phyloP scores from a whole-genome alignment of 2,888 invertebrate genomes.

The Shargacucullia verbasci region DNA sequence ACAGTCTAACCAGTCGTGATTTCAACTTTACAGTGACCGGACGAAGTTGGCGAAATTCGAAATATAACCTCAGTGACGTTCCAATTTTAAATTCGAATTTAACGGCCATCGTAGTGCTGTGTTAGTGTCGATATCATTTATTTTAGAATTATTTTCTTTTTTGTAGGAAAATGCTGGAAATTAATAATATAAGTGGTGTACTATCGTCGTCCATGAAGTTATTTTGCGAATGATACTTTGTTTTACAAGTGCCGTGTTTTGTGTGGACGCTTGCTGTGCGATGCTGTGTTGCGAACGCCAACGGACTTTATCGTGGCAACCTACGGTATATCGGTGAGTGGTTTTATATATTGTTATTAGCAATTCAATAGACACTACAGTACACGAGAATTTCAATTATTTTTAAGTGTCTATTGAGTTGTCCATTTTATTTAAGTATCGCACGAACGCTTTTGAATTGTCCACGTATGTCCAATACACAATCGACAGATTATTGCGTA shows the following conservation, averaged over 20 bases:
- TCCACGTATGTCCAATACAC: neutral
- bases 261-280: slow-evolving; percentile 85
- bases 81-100: slow-evolving; percentile 61
- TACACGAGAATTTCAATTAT: slow-evolving; percentile 11
- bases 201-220: slow-evolving; percentile 87
- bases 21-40: slow-evolving; percentile 88
- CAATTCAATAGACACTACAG: slow-evolving; percentile 30
- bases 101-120: slow-evolving; percentile 76
- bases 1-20: slow-evolving; percentile 85
- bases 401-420: slow-evolving; percentile 26
- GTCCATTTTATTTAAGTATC: slow-evolving; percentile 15
- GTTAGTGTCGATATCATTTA: slow-evolving; percentile 78
- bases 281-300: slow-evolving; percentile 72
- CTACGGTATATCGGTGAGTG: slow-evolving; percentile 70
- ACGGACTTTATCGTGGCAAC: slow-evolving; percentile 64
- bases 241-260: slow-evolving; percentile 85
- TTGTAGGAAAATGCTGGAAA: slow-evolving; percentile 89
- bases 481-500: neutral
- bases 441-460: slow-evolving; percentile 36
- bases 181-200: slow-evolving; percentile 88
- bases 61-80: slow-evolving; percentile 78
- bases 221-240: slow-evolving; percentile 88
- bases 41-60: slow-evolving; percentile 86
- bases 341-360: slow-evolving; percentile 21
- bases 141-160: slow-evolving; percentile 82